phyloP scores from a whole-genome alignment of 2,113 vertebrate genomes.

The Nycticryphes semicollaris region DNA sequence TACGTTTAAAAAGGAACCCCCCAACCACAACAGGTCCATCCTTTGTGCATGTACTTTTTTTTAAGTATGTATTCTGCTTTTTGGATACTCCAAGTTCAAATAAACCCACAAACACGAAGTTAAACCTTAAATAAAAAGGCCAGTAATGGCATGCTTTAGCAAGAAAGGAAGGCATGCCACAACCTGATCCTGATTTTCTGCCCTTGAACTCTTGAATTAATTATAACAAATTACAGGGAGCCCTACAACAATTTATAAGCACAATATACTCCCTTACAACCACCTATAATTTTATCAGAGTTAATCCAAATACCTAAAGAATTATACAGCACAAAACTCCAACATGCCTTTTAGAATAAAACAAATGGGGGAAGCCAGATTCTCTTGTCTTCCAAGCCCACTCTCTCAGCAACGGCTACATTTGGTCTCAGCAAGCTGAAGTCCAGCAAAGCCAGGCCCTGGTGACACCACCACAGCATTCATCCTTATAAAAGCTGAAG shows the following conservation, averaged over 20 bases:
- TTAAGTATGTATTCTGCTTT: conserved; percentile 1
- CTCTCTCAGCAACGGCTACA: neutral
- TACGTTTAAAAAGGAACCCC: neutral
- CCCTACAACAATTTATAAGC: conserved; percentile 65
- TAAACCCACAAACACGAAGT: conserved; percentile 45
- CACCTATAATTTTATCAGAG: conserved; percentile 74
- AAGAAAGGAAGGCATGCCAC: conserved; percentile 61
- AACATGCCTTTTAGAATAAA: neutral
- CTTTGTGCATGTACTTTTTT: neutral
- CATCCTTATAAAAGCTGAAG: neutral
- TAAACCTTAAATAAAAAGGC: conserved; percentile 51
- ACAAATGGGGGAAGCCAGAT: neutral
- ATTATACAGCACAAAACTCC: conserved; percentile 44
- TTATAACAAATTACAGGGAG: conserved; percentile 83
- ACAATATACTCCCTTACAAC: conserved; percentile 73
- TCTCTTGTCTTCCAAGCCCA: neutral
- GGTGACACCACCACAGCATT: neutral
- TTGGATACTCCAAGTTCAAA: conserved; percentile 60
- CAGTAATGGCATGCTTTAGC: conserved; percentile 62
- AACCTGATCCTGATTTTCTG: conserved; percentile 69
- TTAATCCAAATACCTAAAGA: conserved; percentile 68
- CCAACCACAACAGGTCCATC: neutral
- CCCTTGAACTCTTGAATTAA: conserved; percentile 77
- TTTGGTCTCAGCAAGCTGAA: neutral
- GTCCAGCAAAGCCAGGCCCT: neutral